Percentiles rank a stretch among this genome's conserved stretches.
Conservation (phyloP, 92 coral and sea anemone genomes). For the Actinostola sp. region DNA sequence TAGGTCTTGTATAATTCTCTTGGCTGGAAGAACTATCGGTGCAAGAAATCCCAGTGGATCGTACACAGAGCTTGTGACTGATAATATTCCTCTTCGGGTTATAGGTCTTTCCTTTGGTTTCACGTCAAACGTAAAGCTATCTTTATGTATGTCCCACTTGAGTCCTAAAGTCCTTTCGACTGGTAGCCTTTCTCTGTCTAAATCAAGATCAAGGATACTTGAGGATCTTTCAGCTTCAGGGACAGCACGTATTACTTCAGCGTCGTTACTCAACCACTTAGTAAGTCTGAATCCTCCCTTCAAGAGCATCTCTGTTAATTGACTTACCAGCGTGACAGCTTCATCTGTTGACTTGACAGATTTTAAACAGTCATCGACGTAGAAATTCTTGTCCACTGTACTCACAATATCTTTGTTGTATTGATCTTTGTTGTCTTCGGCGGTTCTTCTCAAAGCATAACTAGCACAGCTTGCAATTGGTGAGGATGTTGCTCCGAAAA, state of each 20-base stretch:
- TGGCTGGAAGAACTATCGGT: slow-evolving; percentile 8
- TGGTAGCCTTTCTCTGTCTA: neutral
- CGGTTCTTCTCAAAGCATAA: too few relatives aligned
- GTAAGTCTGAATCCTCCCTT: slow-evolving; percentile 4
- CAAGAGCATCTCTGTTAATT: neutral
- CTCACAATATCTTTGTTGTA: neutral
- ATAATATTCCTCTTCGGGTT: slow-evolving; percentile 13
- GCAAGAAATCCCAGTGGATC: slow-evolving; percentile 21
- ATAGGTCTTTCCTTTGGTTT: neutral
- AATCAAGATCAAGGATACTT: neutral
- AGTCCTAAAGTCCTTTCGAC: slow-evolving; percentile 7
- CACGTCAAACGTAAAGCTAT: neutral
- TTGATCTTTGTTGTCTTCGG: too few relatives aligned
- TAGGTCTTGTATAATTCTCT: slow-evolving; percentile 12
- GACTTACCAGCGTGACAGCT: neutral
- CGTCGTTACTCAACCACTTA: neutral
- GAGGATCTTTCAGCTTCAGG: slow-evolving; percentile 14
- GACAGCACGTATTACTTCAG: neutral
- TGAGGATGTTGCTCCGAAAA: too few relatives aligned
- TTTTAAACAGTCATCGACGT: slow-evolving; percentile 10
- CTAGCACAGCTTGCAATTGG: too few relatives aligned
- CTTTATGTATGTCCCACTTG: slow-evolving; percentile 1
- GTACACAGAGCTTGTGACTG: slow-evolving; percentile 2
- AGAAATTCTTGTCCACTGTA: slow-evolving; percentile 7
- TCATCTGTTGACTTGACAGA: neutral